These are phyloP conservation scores for Maniola hyperantus DNA, from an alignment of 2,888 invertebrate genomes.

Conservation along the genomic window DNA sequence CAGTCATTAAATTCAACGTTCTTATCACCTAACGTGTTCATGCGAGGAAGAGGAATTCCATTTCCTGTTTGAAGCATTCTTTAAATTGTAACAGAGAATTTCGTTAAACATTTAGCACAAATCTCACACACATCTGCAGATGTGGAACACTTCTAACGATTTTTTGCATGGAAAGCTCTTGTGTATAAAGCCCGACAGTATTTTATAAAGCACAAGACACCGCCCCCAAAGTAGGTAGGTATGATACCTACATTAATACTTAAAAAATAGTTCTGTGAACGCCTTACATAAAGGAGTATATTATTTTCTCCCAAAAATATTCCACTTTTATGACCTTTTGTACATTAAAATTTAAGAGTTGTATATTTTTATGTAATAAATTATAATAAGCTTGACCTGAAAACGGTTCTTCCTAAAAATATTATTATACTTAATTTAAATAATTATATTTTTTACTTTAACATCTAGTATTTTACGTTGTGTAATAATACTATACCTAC, in stretches of 20 bases:
- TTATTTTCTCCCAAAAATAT: background rate
- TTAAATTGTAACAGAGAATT: slow-evolving; percentile 30
- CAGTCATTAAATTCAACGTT: slow-evolving; percentile 5
- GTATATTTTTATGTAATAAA: too few species aligned
- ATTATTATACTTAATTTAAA: too few species aligned
- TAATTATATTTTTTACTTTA: too few species aligned
- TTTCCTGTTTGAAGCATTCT: slow-evolving; percentile 8
- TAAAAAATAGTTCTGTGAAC: slow-evolving; percentile 44
- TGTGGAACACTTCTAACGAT: slow-evolving; percentile 51
- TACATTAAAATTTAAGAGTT: too few species aligned
- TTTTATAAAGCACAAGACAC: slow-evolving; percentile 54
- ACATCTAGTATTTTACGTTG: too few species aligned
- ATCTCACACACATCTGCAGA: slow-evolving; percentile 44
- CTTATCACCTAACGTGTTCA: slow-evolving; percentile 10
- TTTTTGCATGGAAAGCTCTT: slow-evolving; percentile 54
- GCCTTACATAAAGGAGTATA: slow-evolving; percentile 10
- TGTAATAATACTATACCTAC: too few species aligned
- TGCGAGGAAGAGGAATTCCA: background rate
- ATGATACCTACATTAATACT: too few species aligned
- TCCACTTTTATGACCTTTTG: too few species aligned
- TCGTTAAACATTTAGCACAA: slow-evolving; percentile 29
- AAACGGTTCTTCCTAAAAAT: too few species aligned
- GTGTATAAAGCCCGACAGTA: slow-evolving; percentile 47
- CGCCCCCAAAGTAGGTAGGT: slow-evolving; percentile 39
- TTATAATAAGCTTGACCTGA: too few species aligned